phyloP scores from a whole-genome alignment of 2,113 vertebrate genomes.

The Mystacornis crossleyi region DNA sequence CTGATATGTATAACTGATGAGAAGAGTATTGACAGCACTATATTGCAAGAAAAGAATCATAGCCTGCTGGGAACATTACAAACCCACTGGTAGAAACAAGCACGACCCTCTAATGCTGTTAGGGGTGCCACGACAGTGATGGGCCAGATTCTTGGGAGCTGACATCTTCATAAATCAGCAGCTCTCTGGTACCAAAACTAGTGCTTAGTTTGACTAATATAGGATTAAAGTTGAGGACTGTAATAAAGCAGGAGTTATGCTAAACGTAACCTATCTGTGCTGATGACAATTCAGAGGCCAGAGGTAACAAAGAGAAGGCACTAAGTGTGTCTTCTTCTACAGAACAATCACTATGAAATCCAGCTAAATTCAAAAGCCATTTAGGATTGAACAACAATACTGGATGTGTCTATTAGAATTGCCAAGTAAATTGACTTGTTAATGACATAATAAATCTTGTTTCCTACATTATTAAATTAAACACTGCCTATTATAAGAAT shows the following conservation, averaged over 20 bases:
- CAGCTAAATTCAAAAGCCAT: neutral
- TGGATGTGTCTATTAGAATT: neutral
- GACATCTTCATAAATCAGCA: slow-evolving; percentile 58
- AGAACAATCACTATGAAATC: neutral
- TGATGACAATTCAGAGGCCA: neutral
- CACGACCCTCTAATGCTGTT: slow-evolving; percentile 77
- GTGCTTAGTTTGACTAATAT: neutral
- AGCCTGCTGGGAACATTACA: slow-evolving; percentile 73
- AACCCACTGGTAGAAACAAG: slow-evolving; percentile 68
- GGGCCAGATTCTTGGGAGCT: slow-evolving; percentile 20
- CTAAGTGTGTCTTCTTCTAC: neutral
- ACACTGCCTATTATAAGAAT: neutral
- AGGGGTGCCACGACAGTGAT: slow-evolving; percentile 50
- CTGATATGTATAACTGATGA: slow-evolving; percentile 81
- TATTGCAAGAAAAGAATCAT: slow-evolving; percentile 81
- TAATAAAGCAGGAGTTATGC: neutral
- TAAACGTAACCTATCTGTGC: neutral
- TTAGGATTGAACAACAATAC: neutral
- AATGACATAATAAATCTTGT: neutral
- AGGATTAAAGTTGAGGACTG: neutral
- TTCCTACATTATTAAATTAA: neutral
- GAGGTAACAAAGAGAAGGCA: neutral
- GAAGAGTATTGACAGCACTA: slow-evolving; percentile 84
- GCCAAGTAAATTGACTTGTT: neutral
- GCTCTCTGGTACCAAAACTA: neutral